These are phyloP conservation scores for Cecidostiba fungosa DNA, from an alignment of 2,888 invertebrate species.

Conservation along the genomic window DNA sequence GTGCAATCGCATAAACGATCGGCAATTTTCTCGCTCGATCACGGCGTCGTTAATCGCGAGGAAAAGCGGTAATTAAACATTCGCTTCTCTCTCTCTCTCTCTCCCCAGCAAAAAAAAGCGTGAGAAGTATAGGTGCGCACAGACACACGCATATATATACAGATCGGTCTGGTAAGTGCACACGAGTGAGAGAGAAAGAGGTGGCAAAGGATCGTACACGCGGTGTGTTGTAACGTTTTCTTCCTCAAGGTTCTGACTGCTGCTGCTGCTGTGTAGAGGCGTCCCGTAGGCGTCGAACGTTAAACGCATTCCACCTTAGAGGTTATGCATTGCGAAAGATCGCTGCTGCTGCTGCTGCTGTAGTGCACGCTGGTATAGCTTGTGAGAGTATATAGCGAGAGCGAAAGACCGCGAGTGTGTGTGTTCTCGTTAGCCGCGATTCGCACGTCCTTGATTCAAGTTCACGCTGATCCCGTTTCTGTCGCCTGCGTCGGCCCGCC, in stretches of 20 bases:
- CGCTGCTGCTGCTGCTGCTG: constrained; percentile 65
- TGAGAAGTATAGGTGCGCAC: constrained; percentile 64
- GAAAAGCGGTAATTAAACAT: constrained; percentile 56
- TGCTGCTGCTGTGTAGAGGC: constrained; percentile 71
- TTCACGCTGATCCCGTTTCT: constrained; percentile 74
- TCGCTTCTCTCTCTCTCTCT: constrained; percentile 46
- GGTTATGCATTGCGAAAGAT: constrained; percentile 77
- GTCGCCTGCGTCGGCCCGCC: constrained; percentile 32
- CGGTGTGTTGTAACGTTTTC: constrained; percentile 76
- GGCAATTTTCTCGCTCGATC: constrained; percentile 47
- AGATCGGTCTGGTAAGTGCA: constrained; percentile 64
- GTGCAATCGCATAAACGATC: constrained; percentile 11
- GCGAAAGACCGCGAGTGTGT: background rate
- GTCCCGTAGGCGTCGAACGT: constrained; percentile 80
- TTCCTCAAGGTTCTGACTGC: constrained; percentile 77
- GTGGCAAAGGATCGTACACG: constrained; percentile 76
- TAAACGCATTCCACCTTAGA: constrained; percentile 80
- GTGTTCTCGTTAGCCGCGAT: constrained; percentile 78
- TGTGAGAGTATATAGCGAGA: constrained; percentile 9
- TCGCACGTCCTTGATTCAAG: constrained; percentile 79
- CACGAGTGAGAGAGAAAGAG: constrained; percentile 9
- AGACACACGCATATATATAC: background rate
- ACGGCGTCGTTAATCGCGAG: constrained; percentile 34
- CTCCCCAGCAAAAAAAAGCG: constrained; percentile 57
- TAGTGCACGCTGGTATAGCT: background rate